phyloP scores from a whole-genome alignment of 2,797 vertebrate genomes.

The Sebastes minor region DNA sequence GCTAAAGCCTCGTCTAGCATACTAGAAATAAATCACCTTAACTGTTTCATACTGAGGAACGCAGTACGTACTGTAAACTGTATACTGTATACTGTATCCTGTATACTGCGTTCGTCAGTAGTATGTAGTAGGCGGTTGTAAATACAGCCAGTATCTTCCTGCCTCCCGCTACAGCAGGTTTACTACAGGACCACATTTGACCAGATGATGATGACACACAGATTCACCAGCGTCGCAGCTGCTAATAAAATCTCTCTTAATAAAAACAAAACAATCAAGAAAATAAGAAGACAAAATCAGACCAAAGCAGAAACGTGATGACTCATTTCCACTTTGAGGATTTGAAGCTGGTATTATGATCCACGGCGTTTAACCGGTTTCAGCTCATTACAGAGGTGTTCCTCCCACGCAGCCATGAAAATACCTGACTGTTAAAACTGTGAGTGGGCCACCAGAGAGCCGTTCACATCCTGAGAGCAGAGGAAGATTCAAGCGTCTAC shows the following conservation, averaged over 20 bases:
- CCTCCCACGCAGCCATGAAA: conserved; percentile 12
- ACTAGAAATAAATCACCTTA: too few relatives aligned
- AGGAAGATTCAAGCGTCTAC: not conserved
- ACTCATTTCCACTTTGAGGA: not conserved
- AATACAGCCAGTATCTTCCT: too few relatives aligned
- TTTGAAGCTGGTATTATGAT: not conserved
- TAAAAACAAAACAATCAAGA: not conserved
- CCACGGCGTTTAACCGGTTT: not conserved
- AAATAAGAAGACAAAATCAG: not conserved
- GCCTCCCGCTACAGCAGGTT: too few relatives aligned
- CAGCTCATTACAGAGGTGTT: conserved; percentile 21
- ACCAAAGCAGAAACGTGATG: not conserved
- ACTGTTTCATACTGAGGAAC: too few relatives aligned
- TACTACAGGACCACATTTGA: too few relatives aligned
- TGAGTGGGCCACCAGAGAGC: conserved; percentile 31
- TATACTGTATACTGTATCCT: too few relatives aligned
- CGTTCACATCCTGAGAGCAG: conserved; percentile 14
- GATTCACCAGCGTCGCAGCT: too few relatives aligned
- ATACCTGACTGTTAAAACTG: not conserved
- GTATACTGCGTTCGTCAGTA: too few relatives aligned
- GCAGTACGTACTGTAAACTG: too few relatives aligned
- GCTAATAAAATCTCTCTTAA: not conserved
- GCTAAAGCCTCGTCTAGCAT: too few relatives aligned
- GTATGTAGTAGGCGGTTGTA: too few relatives aligned
- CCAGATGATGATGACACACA: not conserved